A percentile compares a stretch with the other conserved stretches of the same genome.
Conservation (phyloP, 2,797 vertebrate species). For the Catamblyrhynchus diadema region DNA sequence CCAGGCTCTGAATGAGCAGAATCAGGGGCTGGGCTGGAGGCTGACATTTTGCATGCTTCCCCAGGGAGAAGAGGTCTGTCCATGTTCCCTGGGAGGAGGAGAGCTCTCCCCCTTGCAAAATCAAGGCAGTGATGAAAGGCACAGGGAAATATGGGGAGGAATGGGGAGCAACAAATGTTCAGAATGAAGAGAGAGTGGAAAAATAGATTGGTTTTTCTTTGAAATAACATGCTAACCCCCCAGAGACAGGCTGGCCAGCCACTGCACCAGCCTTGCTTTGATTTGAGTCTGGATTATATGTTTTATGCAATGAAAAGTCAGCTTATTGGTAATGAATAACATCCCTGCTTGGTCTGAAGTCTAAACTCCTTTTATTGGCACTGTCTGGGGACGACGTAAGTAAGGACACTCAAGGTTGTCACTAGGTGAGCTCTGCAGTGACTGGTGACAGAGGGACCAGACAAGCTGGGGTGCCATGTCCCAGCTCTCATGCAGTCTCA, state of each 20-base stretch:
- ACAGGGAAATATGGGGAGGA: neutral
- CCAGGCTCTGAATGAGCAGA: conserved; percentile 34
- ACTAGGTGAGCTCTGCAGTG: conserved; percentile 30
- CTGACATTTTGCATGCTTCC: conserved; percentile 44
- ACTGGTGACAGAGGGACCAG: neutral
- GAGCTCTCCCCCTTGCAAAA: neutral
- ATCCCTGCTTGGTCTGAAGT: neutral
- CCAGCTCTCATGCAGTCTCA: neutral
- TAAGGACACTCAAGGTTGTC: conserved; percentile 57
- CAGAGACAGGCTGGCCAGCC: conserved; percentile 9
- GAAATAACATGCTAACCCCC: conserved; percentile 28
- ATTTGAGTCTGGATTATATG: conserved; percentile 49
- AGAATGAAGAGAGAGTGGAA: neutral
- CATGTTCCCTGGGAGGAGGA: neutral
- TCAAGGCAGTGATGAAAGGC: neutral
- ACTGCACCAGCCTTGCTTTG: conserved; percentile 19
- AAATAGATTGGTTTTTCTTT: conserved; percentile 51
- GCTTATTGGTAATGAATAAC: conserved; percentile 38
- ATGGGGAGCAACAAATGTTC: neutral
- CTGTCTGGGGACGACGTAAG: neutral
- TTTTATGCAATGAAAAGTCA: conserved; percentile 52
- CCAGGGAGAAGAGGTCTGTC: neutral
- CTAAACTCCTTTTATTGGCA: conserved; percentile 51
- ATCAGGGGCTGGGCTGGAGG: neutral
- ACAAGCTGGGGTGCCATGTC: neutral